Base-by-base conservation (phyloP, 1,140 invertebrate genomes). In the Eriosoma lanigerum region DNA sequence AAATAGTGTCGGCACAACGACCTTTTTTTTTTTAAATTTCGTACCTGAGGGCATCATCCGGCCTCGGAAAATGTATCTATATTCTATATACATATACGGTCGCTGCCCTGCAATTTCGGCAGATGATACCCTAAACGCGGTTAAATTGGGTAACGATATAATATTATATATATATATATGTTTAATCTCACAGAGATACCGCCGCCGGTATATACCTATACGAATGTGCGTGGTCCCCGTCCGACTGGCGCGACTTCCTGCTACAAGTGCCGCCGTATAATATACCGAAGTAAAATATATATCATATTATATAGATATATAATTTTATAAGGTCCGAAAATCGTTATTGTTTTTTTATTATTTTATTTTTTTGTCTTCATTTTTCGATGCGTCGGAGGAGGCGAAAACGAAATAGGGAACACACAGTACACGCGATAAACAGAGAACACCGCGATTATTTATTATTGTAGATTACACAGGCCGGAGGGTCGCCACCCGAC, bases 381-480 rank as follows among this genome's bases (percentile, higher is more conserved):
- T n/a, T n/a, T 38, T 4, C 32, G 32, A n/a, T 38, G 64, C 12
- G 62, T 6, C 19, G 32, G 62, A 32, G 19, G 29, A 66, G 32
- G 56, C 13, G 13, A 26, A 60, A 15, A 26, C 13, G 15, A 60
- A 60, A 58, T 58, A 58, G 56, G 21, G 56, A 26, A 17, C 26
- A 19, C 24, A 9, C 17, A 62, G 26, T 5, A 52, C 10, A n/a
- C n/a, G 54, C 12, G 54, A 38, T 5, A 9, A 12, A n/a, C 5
- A 46, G 21, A 68, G 52, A 75, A 75, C 32, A 56, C 48, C 48
- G 21, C 50, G 73, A 56, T 76, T 76, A 76, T 76, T 76, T 76
- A 76, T 76, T 76, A 76, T 76, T 76, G 73, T 54, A 76, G 73
- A 76, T 76, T 76, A 76, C 52, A 76, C 73, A 9, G 73, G 73